Evolutionary conservation across 2,797 vertebrate species (phyloP).

Genomic region (Moxostoma hubbsi): DNA sequence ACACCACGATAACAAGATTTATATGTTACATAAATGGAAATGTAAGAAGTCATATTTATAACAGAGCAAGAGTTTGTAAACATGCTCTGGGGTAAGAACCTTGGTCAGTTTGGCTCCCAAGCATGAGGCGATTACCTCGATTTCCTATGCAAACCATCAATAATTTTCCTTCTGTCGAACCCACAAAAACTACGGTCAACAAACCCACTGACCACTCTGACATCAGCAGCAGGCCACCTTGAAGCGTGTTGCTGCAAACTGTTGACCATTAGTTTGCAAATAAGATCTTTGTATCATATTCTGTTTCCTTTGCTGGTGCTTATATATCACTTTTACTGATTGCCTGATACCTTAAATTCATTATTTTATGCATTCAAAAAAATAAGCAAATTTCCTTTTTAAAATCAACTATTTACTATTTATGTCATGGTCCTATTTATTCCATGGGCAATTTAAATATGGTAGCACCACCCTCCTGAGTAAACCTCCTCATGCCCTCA

Average conservation of each 20-base stretch:
- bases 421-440: constrained; percentile 43
- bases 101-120: constrained; percentile 61
- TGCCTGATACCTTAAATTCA: neutral
- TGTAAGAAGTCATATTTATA: constrained; percentile 67
- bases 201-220: constrained; percentile 73
- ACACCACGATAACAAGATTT: constrained; percentile 66
- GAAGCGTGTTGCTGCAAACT: constrained; percentile 57
- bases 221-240: constrained; percentile 79
- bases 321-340: neutral
- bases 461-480: constrained; percentile 38
- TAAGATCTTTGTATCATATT: constrained; percentile 8
- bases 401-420: constrained; percentile 24
- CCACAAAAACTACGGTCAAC: constrained; percentile 69
- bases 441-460: constrained; percentile 41
- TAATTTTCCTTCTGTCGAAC: constrained; percentile 71
- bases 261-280: neutral
- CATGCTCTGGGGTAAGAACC: constrained; percentile 38
- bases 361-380: neutral
- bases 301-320: constrained; percentile 20
- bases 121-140: constrained; percentile 65
- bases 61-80: constrained; percentile 64
- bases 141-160: constrained; percentile 72
- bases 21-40: constrained; percentile 69
- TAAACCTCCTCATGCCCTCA: constrained; percentile 59
- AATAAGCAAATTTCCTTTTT: constrained; percentile 7